Percentiles rank a stretch among this genome's conserved stretches.
phyloP scores from a whole-genome alignment of 2,888 invertebrate species.

The Calliopum simillimum region DNA sequence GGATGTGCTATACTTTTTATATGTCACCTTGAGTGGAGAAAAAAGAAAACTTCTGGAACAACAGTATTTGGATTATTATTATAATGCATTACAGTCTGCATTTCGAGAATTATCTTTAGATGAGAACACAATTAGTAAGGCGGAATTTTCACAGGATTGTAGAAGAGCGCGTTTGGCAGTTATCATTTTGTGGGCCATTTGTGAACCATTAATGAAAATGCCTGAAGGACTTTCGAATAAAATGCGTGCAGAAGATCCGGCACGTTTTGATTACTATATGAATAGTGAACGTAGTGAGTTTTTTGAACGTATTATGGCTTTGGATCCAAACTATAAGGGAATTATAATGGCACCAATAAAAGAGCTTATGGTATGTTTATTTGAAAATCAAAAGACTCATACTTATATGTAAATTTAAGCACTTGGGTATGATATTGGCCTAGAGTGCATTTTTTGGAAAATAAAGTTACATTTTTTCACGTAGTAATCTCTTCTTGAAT shows the following conservation, averaged over 20 bases:
- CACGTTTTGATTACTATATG: conserved; percentile 64
- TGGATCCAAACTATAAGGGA: conserved; percentile 60
- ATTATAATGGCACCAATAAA: conserved; percentile 57
- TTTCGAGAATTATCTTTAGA: conserved; percentile 41
- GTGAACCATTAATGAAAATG: conserved; percentile 64
- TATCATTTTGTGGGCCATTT: conserved; percentile 61
- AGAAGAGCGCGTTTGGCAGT: conserved; percentile 59
- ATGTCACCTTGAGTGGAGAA: conserved; percentile 64
- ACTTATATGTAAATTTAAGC: no score
- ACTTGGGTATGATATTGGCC: no score
- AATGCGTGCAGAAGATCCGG: conserved; percentile 59
- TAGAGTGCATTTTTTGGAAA: no score
- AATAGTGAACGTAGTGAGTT: conserved; percentile 65
- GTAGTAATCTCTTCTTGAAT: no score
- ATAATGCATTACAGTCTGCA: conserved; percentile 54
- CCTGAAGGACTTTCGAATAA: conserved; percentile 58
- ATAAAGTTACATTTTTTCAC: no score
- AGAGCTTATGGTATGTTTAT: conserved; percentile 58
- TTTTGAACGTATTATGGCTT: conserved; percentile 59
- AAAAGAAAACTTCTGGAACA: conserved; percentile 61
- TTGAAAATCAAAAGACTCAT: conserved; percentile 17
- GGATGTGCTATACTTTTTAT: conserved; percentile 69
- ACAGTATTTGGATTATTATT: conserved; percentile 67
- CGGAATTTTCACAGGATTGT: conserved; percentile 61
- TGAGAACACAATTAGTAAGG: conserved; percentile 54